A percentile compares a stretch with the other conserved stretches of the same genome.
phyloP scores from a whole-genome alignment of 2,113 vertebrate genomes.

The Mesoclemmys tuberculata region DNA sequence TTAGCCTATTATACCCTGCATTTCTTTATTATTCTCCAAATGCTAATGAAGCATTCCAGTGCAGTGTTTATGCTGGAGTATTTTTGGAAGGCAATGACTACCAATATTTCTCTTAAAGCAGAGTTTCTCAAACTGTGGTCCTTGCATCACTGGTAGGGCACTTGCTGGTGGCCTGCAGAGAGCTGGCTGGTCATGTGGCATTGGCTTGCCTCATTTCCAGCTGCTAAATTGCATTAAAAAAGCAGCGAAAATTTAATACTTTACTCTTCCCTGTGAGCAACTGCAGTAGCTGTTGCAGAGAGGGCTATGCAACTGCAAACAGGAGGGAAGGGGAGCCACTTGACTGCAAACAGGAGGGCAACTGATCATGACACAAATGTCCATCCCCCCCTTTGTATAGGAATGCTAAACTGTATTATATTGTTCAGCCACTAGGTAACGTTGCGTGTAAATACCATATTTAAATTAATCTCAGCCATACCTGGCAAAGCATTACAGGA shows the following conservation, averaged over 20 bases:
- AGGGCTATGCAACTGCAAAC: neutral
- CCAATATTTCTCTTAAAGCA: conserved; percentile 67
- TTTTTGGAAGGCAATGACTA: conserved; percentile 62
- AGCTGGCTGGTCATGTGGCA: neutral
- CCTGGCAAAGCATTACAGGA: neutral
- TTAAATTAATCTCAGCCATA: neutral
- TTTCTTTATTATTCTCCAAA: conserved; percentile 76
- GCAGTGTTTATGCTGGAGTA: conserved; percentile 67
- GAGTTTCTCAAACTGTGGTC: neutral
- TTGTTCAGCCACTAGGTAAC: neutral
- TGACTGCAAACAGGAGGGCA: neutral
- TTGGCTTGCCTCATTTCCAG: neutral
- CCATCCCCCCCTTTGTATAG: neutral
- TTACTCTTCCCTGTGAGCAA: neutral
- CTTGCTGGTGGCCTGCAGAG: neutral
- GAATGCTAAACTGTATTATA: neutral
- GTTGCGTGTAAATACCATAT: neutral
- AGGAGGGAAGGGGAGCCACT: neutral
- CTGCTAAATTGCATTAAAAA: neutral
- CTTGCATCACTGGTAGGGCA: neutral
- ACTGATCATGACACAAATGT: neutral
- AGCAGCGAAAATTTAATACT: neutral
- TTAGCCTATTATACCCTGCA: conserved; percentile 72
- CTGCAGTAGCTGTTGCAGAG: neutral
- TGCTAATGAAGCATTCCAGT: conserved; percentile 74